Conservation (phyloP, 2,888 invertebrate genomes). For the Hypercompe scribonia region DNA sequence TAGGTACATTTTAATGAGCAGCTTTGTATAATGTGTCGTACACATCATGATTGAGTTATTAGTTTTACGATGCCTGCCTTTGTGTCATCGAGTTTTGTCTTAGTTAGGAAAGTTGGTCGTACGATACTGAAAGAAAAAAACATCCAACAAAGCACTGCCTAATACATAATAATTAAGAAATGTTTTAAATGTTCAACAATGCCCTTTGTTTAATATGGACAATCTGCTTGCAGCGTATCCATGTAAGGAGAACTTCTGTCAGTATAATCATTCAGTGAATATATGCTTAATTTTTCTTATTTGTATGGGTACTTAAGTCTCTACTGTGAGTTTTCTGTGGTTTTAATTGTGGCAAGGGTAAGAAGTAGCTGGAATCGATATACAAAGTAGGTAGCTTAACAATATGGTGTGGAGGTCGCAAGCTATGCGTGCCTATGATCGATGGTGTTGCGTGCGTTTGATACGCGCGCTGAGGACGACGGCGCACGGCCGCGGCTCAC, state of each 20-base stretch:
- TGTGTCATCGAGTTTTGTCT: conserved; percentile 5
- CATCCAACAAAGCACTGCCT: neutral
- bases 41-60: conserved; percentile 5
- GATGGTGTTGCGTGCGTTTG: conserved; percentile 74
- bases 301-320: neutral
- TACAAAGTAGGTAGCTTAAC: conserved; percentile 69
- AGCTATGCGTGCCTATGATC: conserved; percentile 76
- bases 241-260: neutral
- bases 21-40: conserved; percentile 1
- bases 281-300: neutral
- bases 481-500: conserved; percentile 54
- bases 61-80: conserved; percentile 3
- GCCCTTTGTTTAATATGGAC: neutral
- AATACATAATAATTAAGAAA: neutral
- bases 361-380: conserved; percentile 67
- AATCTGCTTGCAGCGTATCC: neutral
- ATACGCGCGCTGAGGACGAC: conserved; percentile 60
- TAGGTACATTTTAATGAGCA: conserved; percentile 5
- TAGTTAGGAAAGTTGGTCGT: conserved; percentile 5
- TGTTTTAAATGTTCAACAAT: neutral
- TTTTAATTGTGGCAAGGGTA: conserved; percentile 41
- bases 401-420: conserved; percentile 69
- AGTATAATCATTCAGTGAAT: neutral
- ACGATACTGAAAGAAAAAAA: neutral
- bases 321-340: conserved; percentile 34